phyloP scores from a whole-genome alignment of 2,797 vertebrate genomes.

The Gymnothorax javanicus region DNA sequence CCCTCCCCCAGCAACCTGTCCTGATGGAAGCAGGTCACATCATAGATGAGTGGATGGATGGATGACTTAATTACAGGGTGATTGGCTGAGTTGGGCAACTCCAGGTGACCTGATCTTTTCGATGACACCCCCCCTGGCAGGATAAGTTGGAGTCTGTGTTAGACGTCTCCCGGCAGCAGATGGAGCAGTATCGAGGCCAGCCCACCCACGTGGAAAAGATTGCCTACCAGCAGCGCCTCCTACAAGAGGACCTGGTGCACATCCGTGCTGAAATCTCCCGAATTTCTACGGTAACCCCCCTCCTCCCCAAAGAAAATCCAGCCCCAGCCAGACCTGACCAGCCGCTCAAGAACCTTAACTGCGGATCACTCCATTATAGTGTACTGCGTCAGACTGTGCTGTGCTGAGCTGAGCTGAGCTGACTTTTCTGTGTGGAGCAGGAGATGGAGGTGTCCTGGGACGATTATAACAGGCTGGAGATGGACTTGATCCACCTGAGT shows the following conservation, averaged over 20 bases:
- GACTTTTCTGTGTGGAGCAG: conserved; percentile 58
- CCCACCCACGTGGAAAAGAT: conserved; percentile 88
- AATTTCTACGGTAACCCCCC: conserved; percentile 80
- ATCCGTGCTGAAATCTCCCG: conserved; percentile 92
- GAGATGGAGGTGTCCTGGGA: conserved; percentile 93
- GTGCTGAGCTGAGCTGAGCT: neutral
- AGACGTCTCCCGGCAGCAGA: conserved; percentile 90
- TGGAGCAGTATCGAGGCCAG: conserved; percentile 91
- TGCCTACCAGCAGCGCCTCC: conserved; percentile 88
- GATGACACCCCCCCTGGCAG: conserved; percentile 57
- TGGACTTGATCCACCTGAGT: conserved; percentile 84
- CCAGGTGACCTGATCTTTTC: neutral
- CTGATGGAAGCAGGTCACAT: too few species aligned
- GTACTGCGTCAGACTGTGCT: neutral
- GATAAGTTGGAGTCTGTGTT: conserved; percentile 91
- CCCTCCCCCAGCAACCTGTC: too few species aligned
- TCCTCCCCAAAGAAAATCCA: too few species aligned
- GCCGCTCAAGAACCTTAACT: too few species aligned
- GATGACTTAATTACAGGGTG: too few species aligned
- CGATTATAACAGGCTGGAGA: conserved; percentile 85
- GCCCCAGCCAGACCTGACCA: neutral
- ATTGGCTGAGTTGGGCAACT: neutral
- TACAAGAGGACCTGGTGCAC: conserved; percentile 92
- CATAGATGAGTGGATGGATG: too few species aligned
- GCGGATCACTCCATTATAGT: too few species aligned